Conservation (phyloP, 1,140 invertebrate species). For the Lepidurus apus region DNA sequence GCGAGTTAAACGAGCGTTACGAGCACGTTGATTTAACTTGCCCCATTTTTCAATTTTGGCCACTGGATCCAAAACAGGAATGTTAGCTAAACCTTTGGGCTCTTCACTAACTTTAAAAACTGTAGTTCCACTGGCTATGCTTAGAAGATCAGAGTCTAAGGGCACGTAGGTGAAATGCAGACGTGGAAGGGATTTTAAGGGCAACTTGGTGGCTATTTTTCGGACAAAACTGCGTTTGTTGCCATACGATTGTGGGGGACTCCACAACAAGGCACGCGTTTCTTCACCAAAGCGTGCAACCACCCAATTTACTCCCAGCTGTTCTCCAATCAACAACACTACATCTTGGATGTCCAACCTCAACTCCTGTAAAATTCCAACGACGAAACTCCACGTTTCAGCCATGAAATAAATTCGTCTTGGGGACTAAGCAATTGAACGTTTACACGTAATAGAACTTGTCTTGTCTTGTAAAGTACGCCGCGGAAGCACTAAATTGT, state of each 20-base stretch:
- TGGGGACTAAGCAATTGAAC: background rate
- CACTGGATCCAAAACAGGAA: constrained; percentile 28
- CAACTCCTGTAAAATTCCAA: constrained; percentile 31
- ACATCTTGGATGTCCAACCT: constrained; percentile 32
- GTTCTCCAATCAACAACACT: constrained; percentile 29
- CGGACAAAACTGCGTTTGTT: constrained; percentile 27
- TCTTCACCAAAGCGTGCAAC: constrained; percentile 15
- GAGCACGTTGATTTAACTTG: constrained; percentile 12
- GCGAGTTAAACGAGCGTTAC: background rate
- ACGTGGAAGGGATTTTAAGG: constrained; percentile 29
- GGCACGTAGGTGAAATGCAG: constrained; percentile 26
- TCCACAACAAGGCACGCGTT: constrained; percentile 17
- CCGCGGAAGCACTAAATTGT: no score
- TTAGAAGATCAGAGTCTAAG: background rate
- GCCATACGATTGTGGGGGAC: constrained; percentile 22
- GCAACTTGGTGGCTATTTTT: constrained; percentile 19
- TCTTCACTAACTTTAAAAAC: background rate
- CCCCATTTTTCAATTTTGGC: constrained; percentile 31
- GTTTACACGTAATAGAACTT: background rate
- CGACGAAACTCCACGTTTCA: constrained; percentile 16
- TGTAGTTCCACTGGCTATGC: background rate
- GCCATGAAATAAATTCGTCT: background rate
- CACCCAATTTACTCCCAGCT: constrained; percentile 27
- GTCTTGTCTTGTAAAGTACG: no score
- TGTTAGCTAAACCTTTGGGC: constrained; percentile 28